phyloP scores from a whole-genome alignment of 2,113 vertebrate genomes.

The Semicossyphus pulcher region DNA sequence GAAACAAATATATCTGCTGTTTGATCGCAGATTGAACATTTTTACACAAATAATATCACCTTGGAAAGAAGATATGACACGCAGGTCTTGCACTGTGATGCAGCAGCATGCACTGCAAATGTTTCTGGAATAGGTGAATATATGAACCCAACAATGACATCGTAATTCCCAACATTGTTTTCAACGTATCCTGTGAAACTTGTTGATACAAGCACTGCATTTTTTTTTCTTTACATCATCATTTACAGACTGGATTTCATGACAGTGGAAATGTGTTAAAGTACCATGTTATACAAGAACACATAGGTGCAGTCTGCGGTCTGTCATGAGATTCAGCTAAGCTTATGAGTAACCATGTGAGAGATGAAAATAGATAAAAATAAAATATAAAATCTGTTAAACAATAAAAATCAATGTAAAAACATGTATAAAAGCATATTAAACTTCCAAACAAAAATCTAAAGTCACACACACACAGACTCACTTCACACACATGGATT shows the following conservation, averaged over 20 bases:
- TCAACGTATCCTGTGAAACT: conserved; percentile 1
- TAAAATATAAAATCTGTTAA: conserved; percentile 35
- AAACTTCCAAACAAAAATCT: conserved; percentile 4
- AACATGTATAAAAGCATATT: conserved; percentile 41
- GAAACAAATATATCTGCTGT: conserved; percentile 45
- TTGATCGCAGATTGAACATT: conserved; percentile 38
- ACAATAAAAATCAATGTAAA: conserved; percentile 44
- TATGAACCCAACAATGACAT: conserved; percentile 26
- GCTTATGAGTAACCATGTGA: not conserved
- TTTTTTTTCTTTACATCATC: conserved; percentile 26
- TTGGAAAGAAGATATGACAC: conserved; percentile 34
- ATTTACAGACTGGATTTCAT: conserved; percentile 44
- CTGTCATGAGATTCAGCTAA: conserved; percentile 22
- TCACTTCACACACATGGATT: conserved; percentile 30
- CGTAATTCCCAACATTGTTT: not conserved
- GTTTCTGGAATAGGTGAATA: conserved; percentile 10
- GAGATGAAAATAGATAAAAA: conserved; percentile 4
- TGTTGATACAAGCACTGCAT: not conserved
- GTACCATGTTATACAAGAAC: not conserved
- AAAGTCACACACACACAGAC: conserved; percentile 36
- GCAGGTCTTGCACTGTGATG: conserved; percentile 34
- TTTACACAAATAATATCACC: conserved; percentile 62
- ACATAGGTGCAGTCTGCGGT: conserved; percentile 15
- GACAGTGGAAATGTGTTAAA: not conserved
- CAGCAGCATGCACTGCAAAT: conserved; percentile 63